phyloP scores from a whole-genome alignment of 2,113 vertebrate species.

The Dasyornis broadbenti region DNA sequence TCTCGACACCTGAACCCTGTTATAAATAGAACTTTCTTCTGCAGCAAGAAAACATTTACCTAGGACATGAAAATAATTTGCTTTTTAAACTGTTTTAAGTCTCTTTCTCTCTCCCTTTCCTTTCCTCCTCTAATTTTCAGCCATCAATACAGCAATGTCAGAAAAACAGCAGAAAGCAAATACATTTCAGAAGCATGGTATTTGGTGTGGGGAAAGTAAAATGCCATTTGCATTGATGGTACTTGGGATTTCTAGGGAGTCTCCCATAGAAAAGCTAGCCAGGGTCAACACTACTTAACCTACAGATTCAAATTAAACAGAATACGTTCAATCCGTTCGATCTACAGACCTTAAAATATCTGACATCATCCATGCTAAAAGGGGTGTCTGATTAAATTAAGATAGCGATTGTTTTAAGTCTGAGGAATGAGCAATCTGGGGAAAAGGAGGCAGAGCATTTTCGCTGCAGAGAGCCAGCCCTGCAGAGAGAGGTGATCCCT shows the following conservation, averaged over 20 bases:
- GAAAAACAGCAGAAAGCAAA: not conserved
- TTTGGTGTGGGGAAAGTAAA: not conserved
- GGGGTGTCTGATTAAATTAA: constrained; percentile 1
- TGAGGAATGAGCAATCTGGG: not conserved
- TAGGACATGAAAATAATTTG: not conserved
- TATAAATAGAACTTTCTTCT: not conserved
- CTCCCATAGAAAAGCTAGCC: not conserved
- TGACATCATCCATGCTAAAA: constrained; percentile 17
- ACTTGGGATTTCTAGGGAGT: not conserved
- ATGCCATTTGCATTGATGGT: not conserved
- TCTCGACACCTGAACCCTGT: not conserved
- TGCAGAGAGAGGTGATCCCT: not conserved
- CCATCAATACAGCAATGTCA: not conserved
- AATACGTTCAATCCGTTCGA: not conserved
- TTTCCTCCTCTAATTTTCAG: not conserved
- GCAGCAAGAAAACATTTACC: not conserved
- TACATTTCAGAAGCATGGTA: not conserved
- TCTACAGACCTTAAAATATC: not conserved
- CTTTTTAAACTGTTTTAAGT: not conserved
- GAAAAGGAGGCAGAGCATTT: not conserved
- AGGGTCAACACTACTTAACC: not conserved
- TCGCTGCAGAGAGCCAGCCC: fast-evolving
- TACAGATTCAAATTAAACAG: not conserved
- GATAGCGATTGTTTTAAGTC: not conserved
- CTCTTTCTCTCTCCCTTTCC: not conserved